Conservation (phyloP, 2,797 vertebrate genomes). For the Myotis pilosus region DNA sequence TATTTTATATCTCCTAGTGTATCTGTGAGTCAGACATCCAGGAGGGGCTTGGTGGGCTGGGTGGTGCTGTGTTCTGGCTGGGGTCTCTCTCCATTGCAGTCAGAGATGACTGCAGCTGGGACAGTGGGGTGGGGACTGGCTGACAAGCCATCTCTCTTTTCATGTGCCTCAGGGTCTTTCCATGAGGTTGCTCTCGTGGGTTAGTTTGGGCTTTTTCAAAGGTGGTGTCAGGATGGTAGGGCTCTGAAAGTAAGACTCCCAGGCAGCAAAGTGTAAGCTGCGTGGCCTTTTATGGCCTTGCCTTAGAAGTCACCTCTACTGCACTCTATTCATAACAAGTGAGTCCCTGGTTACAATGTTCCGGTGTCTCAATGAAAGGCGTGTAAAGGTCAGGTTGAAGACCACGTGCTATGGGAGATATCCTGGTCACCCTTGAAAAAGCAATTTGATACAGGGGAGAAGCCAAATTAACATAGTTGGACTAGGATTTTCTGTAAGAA, state of each 20-base stretch:
- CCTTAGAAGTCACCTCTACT: not conserved
- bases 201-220: not conserved
- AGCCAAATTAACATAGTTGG: not conserved
- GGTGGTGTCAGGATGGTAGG: not conserved
- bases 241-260: not conserved
- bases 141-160: not conserved
- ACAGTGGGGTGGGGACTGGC: not conserved
- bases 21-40: not conserved
- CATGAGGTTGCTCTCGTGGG: not conserved
- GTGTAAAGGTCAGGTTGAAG: rapidly evolving
- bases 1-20: not conserved
- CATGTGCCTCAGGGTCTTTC: too few relatives aligned
- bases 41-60: not conserved
- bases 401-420: not conserved
- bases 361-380: not conserved
- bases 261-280: not conserved
- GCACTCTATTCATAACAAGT: not conserved
- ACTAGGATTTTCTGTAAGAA: not conserved
- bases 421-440: not conserved
- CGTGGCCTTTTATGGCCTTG: not conserved
- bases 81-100: not conserved
- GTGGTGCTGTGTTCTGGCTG: not conserved
- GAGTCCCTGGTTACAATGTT: not conserved
- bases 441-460: not conserved
- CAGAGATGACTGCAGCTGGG: not conserved